Conservation (phyloP, 64 coral and sea anemone genomes). For the Dendronephthya gigantea region DNA sequence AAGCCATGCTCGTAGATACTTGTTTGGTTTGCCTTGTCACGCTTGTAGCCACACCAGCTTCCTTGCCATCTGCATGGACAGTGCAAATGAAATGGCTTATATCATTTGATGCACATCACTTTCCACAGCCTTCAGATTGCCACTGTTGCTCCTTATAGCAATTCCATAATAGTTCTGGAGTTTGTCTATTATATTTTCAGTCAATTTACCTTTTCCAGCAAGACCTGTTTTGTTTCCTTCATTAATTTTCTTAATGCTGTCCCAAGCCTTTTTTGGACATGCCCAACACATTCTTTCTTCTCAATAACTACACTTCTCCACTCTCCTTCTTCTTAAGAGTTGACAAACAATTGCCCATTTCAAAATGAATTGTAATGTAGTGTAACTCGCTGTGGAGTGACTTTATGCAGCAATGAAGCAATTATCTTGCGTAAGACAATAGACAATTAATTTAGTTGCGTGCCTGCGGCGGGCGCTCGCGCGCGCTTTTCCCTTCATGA, state of each 20-base stretch:
- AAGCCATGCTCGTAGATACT: conserved; percentile 16
- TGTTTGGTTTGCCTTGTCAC: not conserved
- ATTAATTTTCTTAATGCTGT: conserved; percentile 17
- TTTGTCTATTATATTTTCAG: conserved; percentile 32
- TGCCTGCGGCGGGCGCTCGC: no score
- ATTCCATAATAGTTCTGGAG: conserved; percentile 42
- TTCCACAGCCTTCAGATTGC: conserved; percentile 22
- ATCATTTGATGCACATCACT: conserved; percentile 24
- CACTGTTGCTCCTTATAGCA: conserved; percentile 10
- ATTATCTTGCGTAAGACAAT: no score
- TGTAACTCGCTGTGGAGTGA: no score
- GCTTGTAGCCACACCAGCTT: conserved; percentile 34
- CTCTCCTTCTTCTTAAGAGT: no score
- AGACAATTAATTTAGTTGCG: no score
- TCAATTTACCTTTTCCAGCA: conserved; percentile 24
- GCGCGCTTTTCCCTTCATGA: no score
- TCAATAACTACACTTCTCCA: conserved; percentile 17
- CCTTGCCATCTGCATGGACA: conserved; percentile 22
- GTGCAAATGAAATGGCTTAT: not conserved
- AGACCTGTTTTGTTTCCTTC: conserved; percentile 19
- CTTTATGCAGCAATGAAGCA: no score
- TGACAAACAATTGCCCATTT: no score
- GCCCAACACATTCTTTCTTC: conserved; percentile 35
- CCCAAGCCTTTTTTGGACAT: conserved; percentile 21
- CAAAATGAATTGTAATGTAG: no score